Evolutionary conservation across 2,888 invertebrate species (phyloP), one percentile per base, ranked within the genome.

Genomic region (Tetrapedia diversipes): DNA sequence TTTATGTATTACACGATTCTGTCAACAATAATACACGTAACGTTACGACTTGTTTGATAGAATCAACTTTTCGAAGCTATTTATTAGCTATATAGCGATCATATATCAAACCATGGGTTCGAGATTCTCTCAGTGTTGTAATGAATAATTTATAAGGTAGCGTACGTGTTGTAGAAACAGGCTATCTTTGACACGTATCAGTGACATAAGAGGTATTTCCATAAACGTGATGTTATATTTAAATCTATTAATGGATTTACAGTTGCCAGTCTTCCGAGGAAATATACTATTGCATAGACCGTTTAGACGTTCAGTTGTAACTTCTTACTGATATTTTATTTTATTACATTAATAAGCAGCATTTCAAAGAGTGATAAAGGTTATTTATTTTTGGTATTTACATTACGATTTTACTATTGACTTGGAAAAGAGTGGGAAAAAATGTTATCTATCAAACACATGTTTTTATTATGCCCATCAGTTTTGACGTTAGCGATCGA

Each of bases 61-160:
- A 63, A 49, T 49, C 34, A 51, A 39, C 14, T 41, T 49, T 54
- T 14, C 57, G 34, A 27, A 43, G 29, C 32, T 56, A 32, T 51
- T 34, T 19, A 14, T n/a, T n/a, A n/a, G n/a, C n/a, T n/a, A 11
- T 41, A 19, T 22, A 45, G 0, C 4, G 11, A 43, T 11, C 24
- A 54, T 66, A 34, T 51, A 56, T 65, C 34, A 53, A 64, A 43
- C 39, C 43, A 10, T 6, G 22, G n/a, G 34, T n/a, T 51, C 34
- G 11, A 29, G 39, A 24, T 57, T 24, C 41, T 4, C 19, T 47
- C 16, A 22, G 11, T 16, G 14, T 0, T 16, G 6, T 68, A 32
- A 69, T 80, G 60, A 80, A 80, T 80, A 64, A 80, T 80, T 77
- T 41, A 77, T 16, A 10, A 53, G 11, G 39, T 19, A 14, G 16